These are phyloP conservation scores for Malurus melanocephalus DNA, from an alignment of 2,113 vertebrate genomes.

Conservation along the genomic window DNA sequence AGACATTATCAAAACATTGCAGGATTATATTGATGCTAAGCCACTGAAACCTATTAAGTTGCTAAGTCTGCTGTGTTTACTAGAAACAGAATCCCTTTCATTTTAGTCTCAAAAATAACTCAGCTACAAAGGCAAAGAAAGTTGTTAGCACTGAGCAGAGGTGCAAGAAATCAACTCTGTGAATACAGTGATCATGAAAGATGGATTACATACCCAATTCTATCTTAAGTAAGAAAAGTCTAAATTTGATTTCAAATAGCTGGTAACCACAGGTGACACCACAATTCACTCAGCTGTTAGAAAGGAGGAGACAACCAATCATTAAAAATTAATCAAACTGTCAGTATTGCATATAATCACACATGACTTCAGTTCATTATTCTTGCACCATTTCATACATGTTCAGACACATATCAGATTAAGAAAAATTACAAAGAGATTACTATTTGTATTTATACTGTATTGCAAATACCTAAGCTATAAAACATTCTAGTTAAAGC, in stretches of 20 bases:
- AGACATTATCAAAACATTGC: neutral
- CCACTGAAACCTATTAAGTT: neutral
- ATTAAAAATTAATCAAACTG: slow-evolving; percentile 10
- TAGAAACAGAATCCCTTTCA: neutral
- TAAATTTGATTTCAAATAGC: neutral
- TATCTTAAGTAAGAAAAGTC: neutral
- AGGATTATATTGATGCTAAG: neutral
- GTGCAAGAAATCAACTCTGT: neutral
- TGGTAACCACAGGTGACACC: neutral
- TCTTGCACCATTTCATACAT: neutral
- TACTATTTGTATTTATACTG: neutral
- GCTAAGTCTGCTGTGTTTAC: neutral
- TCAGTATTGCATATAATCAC: neutral
- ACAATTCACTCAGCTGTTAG: neutral
- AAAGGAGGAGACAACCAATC: neutral
- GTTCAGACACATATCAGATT: neutral
- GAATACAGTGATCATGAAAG: neutral
- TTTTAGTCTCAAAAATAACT: neutral
- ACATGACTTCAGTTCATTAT: neutral
- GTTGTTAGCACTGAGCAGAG: fast-evolving
- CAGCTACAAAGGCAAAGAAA: neutral
- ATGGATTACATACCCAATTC: neutral
- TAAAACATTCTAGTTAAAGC: neutral
- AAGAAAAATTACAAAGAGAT: neutral
- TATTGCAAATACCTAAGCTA: neutral